These are phyloP conservation scores for Eulemur mongoz DNA, from an alignment of 2,797 vertebrate genomes.

Conservation along the genomic window DNA sequence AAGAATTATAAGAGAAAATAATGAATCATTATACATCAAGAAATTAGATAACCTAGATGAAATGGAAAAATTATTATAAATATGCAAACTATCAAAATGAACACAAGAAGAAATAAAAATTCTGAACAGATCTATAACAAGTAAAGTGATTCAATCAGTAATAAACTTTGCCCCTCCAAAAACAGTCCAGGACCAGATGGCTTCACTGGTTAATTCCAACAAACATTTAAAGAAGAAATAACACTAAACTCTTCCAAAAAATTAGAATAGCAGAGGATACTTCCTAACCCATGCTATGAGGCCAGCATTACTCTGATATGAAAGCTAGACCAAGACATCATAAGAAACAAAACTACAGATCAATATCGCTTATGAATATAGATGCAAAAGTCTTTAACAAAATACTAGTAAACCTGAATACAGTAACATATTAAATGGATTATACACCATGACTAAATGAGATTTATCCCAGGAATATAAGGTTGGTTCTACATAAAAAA, in stretches of 20 bases:
- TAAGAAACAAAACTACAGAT: not conserved
- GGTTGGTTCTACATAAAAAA: not conserved
- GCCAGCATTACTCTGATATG: not conserved
- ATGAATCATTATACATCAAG: not conserved
- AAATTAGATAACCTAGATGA: not conserved
- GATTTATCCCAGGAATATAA: not conserved
- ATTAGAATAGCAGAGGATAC: not conserved
- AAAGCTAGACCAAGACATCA: not conserved
- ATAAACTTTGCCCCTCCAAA: not conserved
- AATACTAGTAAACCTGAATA: not conserved
- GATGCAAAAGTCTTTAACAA: not conserved
- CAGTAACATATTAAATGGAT: not conserved
- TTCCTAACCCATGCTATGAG: not conserved
- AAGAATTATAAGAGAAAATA: not conserved
- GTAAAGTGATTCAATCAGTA: not conserved
- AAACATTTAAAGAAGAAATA: not conserved
- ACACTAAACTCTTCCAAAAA: not conserved
- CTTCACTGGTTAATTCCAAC: not conserved
- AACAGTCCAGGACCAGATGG: not conserved
- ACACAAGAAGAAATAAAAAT: not conserved
- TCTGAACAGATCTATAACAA: not conserved
- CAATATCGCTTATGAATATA: not conserved
- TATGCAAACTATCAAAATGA: not conserved
- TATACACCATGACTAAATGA: not conserved
- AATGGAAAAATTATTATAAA: not conserved